Evolutionary conservation across 2,113 vertebrate species (phyloP).

Genomic region (Calonectris borealis): DNA sequence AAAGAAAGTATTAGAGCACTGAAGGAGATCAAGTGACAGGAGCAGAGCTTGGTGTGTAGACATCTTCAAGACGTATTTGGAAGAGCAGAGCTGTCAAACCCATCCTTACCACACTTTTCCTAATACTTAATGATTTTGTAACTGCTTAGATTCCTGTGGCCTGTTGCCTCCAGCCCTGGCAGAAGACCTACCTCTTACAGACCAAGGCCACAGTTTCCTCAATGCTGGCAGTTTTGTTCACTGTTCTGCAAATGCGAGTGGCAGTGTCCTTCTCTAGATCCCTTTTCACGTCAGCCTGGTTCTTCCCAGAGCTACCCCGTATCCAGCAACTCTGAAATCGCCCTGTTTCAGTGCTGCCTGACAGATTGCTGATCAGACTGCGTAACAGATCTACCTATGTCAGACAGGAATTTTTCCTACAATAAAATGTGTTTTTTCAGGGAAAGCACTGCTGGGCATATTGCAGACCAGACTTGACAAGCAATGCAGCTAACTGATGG

Average conservation of each 20-base stretch:
- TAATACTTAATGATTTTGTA: background rate
- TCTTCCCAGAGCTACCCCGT: background rate
- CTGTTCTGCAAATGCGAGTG: background rate
- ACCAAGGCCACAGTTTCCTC: background rate
- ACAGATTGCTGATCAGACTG: background rate
- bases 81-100: background rate
- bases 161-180: background rate
- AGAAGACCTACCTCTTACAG: background rate
- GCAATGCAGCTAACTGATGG: background rate
- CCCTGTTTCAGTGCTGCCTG: fast-evolving
- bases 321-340: background rate
- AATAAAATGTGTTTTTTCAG: background rate
- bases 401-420: background rate
- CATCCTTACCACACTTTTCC: background rate
- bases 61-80: background rate
- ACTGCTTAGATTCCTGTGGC: background rate
- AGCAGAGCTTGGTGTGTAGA: background rate
- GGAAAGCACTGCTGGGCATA: background rate
- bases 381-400: background rate
- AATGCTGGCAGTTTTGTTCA: background rate
- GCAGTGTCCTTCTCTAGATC: background rate
- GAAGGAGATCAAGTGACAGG: background rate
- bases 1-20: background rate
- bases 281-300: background rate
- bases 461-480: background rate